phyloP scores from a whole-genome alignment of 2,797 vertebrate species.

The Danio choprae region DNA sequence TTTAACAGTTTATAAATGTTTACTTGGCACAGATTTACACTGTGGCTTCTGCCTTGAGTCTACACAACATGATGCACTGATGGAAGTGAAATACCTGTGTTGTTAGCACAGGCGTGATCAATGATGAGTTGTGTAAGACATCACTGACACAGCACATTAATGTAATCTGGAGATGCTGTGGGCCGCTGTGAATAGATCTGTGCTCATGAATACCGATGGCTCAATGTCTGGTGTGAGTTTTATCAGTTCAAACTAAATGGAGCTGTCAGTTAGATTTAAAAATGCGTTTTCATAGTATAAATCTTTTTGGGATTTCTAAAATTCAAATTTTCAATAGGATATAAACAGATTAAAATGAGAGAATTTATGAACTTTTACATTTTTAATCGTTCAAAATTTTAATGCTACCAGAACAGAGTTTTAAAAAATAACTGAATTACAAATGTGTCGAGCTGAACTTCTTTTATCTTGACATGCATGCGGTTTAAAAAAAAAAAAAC shows the following conservation, averaged over 20 bases:
- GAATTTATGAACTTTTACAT: not conserved
- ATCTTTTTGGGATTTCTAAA: not conserved
- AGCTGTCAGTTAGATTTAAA: not conserved
- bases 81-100: not conserved
- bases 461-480: too few species aligned
- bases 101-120: not conserved
- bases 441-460: too few species aligned
- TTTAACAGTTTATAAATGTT: too few species aligned
- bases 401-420: too few species aligned
- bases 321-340: not conserved
- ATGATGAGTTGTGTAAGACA: not conserved
- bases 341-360: too few species aligned
- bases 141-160: conserved; percentile 1
- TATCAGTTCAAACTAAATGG: not conserved
- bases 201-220: conserved; percentile 19
- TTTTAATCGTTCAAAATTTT: too few species aligned
- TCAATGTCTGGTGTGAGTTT: not conserved
- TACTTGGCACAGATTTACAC: not conserved
- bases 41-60: not conserved
- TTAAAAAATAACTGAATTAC: too few species aligned
- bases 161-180: not conserved
- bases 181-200: conserved; percentile 3
- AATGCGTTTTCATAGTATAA: not conserved
- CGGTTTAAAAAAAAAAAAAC: too few species aligned
- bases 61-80: not conserved